Base-by-base conservation (phyloP, 2,888 invertebrate genomes). In the Silvanus unidentatus region DNA sequence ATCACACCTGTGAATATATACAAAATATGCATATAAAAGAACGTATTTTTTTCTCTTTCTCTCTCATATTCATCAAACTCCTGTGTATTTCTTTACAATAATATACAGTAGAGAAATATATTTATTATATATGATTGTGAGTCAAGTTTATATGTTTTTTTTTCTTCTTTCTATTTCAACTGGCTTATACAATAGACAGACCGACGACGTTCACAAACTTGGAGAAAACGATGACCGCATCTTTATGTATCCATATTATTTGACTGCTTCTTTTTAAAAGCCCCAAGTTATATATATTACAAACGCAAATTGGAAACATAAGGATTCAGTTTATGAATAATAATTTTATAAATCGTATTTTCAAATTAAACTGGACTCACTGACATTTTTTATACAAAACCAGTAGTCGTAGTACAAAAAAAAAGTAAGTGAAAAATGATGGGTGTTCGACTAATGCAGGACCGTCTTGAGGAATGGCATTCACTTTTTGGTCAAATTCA, bases 341-440 rank as follows among this genome's bases (percentile, higher is more conserved):
- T 57, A 60, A 55, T 40, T 54, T 57, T 59, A 62, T 63, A 64
- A 60, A 66, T 63, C 66, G 67, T 66, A 67, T 69, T 68, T 69
- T 69, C 68, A 69, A 69, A 69, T 69, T 70, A 69, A 66, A 65
- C 62, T 58, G 60, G 66, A 66, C 64, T 65, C 64, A 66, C 63
- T 64, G 64, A 66, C 65, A 60, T 64, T 65, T 68, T 68, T 69
- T 67, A 68, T 67, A 66, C 63, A 69, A 70, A 70, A 70, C 70
- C 70, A 70, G 70, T 70, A 70, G 70, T 70, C 70, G 64, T 4
- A 8, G 60, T 58, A 51, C 43, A 58, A 63, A 64, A 67, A 65
- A 59, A 64, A 66, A 64, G 59, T 49, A 8, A 22, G 22, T 5
- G 22, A 5, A 22, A 22, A 22, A 22, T n/a, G 22, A 22, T 22